Conservation (phyloP, 2,888 invertebrate genomes). For the Glaucopsyche alexis region DNA sequence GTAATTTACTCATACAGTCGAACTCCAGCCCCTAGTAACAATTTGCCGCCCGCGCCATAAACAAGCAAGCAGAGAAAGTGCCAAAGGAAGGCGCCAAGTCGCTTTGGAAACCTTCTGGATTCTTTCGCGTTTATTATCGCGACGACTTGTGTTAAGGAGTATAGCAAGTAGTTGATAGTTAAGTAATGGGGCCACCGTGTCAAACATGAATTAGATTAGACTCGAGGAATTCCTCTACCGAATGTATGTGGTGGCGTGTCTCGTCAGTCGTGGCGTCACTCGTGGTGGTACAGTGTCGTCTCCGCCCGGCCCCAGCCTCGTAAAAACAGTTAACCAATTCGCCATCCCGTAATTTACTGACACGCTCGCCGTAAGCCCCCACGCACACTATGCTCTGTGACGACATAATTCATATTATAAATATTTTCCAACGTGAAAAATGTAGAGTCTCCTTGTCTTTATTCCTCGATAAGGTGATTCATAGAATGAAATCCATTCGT, state of each 20-base stretch:
- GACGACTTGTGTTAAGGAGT: no score
- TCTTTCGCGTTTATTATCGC: no score
- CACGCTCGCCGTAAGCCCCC: background rate
- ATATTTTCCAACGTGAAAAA: no score
- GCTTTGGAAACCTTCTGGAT: no score
- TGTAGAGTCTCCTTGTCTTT: no score
- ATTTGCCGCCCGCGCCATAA: no score
- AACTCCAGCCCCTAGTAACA: no score
- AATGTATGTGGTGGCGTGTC: background rate
- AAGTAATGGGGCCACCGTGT: background rate
- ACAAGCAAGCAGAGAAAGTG: no score
- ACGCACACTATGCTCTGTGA: background rate
- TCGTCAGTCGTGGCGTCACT: background rate
- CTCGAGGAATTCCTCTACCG: background rate
- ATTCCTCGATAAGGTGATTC: no score
- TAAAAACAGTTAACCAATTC: constrained; percentile 20
- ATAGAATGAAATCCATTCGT: no score
- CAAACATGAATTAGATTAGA: background rate
- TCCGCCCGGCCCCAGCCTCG: background rate
- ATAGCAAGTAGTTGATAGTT: background rate
- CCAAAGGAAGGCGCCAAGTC: no score
- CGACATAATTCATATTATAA: background rate
- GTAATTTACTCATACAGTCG: background rate
- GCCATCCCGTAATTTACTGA: constrained; percentile 24
- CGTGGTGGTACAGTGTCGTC: background rate